phyloP scores from a whole-genome alignment of 2,797 vertebrate species.

The Mus spretus region DNA sequence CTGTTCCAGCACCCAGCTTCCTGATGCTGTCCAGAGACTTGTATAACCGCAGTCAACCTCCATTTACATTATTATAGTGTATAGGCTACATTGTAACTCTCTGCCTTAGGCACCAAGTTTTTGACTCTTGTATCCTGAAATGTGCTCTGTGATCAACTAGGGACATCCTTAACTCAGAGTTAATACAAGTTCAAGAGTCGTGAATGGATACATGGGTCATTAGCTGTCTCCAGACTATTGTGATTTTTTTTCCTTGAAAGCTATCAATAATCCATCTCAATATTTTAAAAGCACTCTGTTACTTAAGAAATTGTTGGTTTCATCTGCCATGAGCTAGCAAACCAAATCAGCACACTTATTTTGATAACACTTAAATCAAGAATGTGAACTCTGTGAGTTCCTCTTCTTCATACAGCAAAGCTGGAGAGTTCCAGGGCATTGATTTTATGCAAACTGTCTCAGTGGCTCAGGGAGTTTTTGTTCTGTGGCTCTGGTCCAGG shows the following conservation, averaged over 20 bases:
- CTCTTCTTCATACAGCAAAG: neutral
- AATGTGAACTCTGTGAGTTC: neutral
- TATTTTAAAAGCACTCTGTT: constrained; percentile 17
- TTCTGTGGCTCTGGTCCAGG: neutral
- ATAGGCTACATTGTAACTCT: neutral
- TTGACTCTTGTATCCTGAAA: neutral
- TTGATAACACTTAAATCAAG: constrained; percentile 26
- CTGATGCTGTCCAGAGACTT: too few species aligned
- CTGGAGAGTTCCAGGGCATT: neutral
- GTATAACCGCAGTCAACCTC: neutral
- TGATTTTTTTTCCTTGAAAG: neutral
- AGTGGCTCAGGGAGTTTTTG: neutral
- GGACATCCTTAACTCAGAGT: neutral
- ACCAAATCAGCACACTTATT: constrained; percentile 24
- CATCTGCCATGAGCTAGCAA: constrained; percentile 31
- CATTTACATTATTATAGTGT: neutral
- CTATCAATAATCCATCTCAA: neutral
- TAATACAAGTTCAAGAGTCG: neutral
- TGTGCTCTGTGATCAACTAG: neutral
- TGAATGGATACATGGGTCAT: accelerated
- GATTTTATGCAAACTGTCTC: neutral
- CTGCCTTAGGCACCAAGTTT: neutral
- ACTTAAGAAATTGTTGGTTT: constrained; percentile 49
- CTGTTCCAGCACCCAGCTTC: too few species aligned
- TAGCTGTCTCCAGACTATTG: neutral